A percentile compares a stretch with the other conserved stretches of the same genome.
phyloP scores from a whole-genome alignment of 2,113 vertebrate species.

The Papio anubis region DNA sequence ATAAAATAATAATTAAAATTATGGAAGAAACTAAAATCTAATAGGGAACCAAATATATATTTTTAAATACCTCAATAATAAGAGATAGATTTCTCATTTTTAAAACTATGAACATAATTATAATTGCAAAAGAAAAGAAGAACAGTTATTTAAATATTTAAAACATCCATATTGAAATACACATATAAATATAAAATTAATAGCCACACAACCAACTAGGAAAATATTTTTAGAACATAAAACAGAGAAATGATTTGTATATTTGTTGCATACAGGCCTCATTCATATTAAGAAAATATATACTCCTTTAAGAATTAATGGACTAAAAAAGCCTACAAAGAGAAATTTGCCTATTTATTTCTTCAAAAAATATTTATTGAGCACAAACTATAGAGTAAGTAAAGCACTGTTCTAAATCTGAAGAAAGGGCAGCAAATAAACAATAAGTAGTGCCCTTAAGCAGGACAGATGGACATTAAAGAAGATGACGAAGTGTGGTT shows the following conservation, averaged over 20 bases:
- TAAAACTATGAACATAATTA: neutral
- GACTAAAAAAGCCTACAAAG: neutral
- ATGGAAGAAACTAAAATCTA: neutral
- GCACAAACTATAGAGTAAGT: neutral
- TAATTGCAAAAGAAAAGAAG: neutral
- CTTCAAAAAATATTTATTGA: neutral
- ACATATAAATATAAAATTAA: neutral
- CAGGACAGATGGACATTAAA: neutral
- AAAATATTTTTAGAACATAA: neutral
- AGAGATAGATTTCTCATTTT: neutral
- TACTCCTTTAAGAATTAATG: neutral
- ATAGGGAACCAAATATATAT: neutral
- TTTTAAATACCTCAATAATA: neutral
- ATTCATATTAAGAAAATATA: neutral
- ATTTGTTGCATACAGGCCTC: neutral
- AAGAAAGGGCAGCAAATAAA: neutral
- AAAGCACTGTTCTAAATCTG: neutral
- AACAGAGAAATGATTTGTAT: neutral
- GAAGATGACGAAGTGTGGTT: neutral
- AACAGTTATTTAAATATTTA: neutral
- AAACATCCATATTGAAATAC: neutral
- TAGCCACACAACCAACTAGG: neutral
- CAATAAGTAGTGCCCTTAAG: neutral
- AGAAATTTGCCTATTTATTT: neutral
- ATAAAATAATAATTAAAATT: neutral